These are phyloP conservation scores for Coilia nasus DNA, from an alignment of 2,797 vertebrate species.

Conservation along the genomic window DNA sequence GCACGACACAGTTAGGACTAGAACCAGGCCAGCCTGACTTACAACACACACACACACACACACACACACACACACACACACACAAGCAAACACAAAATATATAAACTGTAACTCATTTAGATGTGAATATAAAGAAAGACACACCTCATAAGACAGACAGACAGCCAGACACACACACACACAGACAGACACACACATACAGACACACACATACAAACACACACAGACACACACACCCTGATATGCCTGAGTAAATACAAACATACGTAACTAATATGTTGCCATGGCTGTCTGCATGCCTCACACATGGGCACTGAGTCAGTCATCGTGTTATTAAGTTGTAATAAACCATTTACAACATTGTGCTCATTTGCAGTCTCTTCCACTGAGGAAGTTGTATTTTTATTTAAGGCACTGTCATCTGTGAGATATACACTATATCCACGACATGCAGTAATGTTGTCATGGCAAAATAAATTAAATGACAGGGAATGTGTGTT, in stretches of 20 bases:
- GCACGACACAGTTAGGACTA: slow-evolving; percentile 65
- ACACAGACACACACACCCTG: background rate
- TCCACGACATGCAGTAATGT: background rate
- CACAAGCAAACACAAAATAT: background rate
- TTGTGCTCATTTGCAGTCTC: background rate
- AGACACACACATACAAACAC: slow-evolving; percentile 3
- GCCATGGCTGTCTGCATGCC: background rate
- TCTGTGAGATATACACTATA: background rate
- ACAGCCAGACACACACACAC: background rate
- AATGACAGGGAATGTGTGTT: too few species aligned
- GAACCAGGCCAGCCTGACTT: slow-evolving; percentile 45
- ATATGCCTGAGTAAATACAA: background rate
- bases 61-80: slow-evolving; percentile 14
- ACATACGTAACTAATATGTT: background rate
- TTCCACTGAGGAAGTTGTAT: background rate
- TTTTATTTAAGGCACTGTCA: background rate
- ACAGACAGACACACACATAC: slow-evolving; percentile 10
- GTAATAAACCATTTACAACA: slow-evolving; percentile 9
- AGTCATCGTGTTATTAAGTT: background rate
- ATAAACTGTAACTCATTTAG: too few species aligned
- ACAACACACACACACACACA: slow-evolving; percentile 22
- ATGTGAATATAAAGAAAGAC: background rate
- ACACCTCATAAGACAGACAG: background rate
- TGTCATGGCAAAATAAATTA: too few species aligned
- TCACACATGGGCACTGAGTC: background rate